Evolutionary conservation across 2,113 vertebrate species (phyloP), one percentile per base, ranked within the genome.

Genomic region (Tragelaphus scriptus): DNA sequence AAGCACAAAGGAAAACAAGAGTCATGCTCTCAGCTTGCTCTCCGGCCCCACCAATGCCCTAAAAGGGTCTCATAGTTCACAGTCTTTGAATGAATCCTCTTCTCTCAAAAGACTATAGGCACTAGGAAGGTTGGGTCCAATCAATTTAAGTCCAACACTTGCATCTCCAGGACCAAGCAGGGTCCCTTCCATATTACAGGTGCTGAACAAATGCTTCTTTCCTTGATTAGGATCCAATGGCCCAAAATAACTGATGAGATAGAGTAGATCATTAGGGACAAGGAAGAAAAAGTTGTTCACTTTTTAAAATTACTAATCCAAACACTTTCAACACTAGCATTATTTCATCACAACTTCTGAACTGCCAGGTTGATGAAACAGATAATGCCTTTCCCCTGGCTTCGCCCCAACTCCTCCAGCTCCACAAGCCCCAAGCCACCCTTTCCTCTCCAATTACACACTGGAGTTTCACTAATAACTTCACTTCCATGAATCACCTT

Each of bases 31-130:
- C 82, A 28, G 32, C 49, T 58, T n/a, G 32, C 19, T 55, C 65
- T 53, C 71, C 53, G 17, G 16, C 44, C 55, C 6, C 17, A 80
- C 25, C 71, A 77, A 95, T 40, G 32, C 36, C 51, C 15, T 55
- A 56, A 87, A 21, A 21, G 40, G 11, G 49, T n/a, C 30, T 65
- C 25, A 26, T 2, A 3, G 40, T 63, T 28, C 88, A 56, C 0
- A 55, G 85, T 36, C 49, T 95, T 49, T 58, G 30, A 95, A 55
- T 51, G 44, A 82, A 55, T 85, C 47, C 21, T 75, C 87, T 92
- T 92, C 65, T 92, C 71, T 32, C 81, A 68, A 56, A 1, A 53
- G n/a, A 40, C 14, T 56, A 1, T 44, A 44, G 93, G 32, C n/a
- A 84, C 85, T 86, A 19, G 32, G 59, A 85, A 49, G 53, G 15